A percentile compares a stretch with the other conserved stretches of the same genome.
phyloP scores from a whole-genome alignment of 1,140 invertebrate genomes.

The Drosophila malerkotliana region DNA sequence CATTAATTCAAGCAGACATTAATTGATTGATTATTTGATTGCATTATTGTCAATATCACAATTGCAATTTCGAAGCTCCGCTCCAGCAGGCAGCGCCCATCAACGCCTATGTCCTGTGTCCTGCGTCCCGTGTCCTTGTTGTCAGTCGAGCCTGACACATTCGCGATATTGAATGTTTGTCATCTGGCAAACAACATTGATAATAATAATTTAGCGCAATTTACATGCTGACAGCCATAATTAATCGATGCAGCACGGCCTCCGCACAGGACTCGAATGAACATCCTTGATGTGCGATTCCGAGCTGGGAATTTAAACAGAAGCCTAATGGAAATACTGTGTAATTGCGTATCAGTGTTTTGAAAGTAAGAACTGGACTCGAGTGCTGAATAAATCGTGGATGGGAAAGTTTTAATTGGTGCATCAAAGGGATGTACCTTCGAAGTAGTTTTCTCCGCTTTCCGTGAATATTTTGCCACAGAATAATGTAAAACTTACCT shows the following conservation, averaged over 20 bases:
- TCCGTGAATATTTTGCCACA: constrained; percentile 33
- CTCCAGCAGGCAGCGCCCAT: constrained; percentile 13
- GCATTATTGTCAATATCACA: constrained; percentile 79
- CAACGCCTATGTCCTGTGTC: constrained; percentile 5
- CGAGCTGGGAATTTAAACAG: not conserved
- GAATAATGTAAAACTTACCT: constrained; percentile 4
- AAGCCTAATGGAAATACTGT: not conserved
- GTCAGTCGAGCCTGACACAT: constrained; percentile 41
- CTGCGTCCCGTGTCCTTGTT: constrained; percentile 26
- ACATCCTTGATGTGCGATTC: not conserved
- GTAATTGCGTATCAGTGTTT: not conserved
- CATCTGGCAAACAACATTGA: constrained; percentile 40
- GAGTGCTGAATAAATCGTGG: not conserved
- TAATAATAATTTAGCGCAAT: constrained; percentile 76
- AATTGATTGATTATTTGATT: constrained; percentile 82
- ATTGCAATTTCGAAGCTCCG: constrained; percentile 63
- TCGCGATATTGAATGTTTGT: constrained; percentile 28
- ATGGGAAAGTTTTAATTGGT: not conserved
- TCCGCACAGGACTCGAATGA: not conserved
- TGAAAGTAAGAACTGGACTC: too few species aligned
- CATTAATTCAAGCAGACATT: constrained; percentile 78
- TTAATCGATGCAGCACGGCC: constrained; percentile 55
- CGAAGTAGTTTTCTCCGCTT: not conserved
- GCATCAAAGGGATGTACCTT: not conserved
- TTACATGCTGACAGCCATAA: constrained; percentile 74